Evolutionary conservation across 2,113 vertebrate genomes (phyloP).

Genomic region (Psephotus haematonotus): DNA sequence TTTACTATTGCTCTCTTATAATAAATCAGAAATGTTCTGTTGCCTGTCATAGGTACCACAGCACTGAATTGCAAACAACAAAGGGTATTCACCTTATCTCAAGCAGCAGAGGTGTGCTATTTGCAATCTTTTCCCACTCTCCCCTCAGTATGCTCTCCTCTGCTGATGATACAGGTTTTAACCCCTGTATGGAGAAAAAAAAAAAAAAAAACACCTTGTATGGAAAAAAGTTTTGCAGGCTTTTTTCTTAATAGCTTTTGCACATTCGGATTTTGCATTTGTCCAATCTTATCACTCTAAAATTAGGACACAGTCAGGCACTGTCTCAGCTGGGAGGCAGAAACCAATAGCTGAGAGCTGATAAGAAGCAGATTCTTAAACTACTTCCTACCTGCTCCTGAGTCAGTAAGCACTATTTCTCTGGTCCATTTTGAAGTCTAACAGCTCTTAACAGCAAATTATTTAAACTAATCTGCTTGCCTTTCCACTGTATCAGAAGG

Average conservation of each 20-base stretch:
- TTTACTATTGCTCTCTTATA: background rate
- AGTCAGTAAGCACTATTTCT: background rate
- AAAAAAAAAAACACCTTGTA: background rate
- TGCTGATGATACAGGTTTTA: background rate
- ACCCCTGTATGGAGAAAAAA: background rate
- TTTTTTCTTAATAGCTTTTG: background rate
- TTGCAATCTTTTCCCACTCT: background rate
- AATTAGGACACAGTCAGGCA: background rate
- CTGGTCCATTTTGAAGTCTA: background rate
- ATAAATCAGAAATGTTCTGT: background rate
- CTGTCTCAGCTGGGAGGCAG: background rate
- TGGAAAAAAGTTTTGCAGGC: background rate
- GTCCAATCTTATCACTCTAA: background rate
- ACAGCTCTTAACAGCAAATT: background rate
- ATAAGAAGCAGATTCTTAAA: background rate
- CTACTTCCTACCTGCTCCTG: background rate
- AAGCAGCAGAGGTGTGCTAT: background rate
- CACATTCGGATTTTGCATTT: background rate
- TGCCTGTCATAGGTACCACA: background rate
- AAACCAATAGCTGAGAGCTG: background rate
- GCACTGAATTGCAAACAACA: background rate
- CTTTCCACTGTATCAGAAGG: background rate
- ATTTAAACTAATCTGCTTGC: background rate
- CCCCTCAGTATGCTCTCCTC: background rate
- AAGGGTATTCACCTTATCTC: background rate